Evolutionary conservation across 2,113 vertebrate genomes (phyloP).

Genomic region (Syngnathoides biaculeatus): DNA sequence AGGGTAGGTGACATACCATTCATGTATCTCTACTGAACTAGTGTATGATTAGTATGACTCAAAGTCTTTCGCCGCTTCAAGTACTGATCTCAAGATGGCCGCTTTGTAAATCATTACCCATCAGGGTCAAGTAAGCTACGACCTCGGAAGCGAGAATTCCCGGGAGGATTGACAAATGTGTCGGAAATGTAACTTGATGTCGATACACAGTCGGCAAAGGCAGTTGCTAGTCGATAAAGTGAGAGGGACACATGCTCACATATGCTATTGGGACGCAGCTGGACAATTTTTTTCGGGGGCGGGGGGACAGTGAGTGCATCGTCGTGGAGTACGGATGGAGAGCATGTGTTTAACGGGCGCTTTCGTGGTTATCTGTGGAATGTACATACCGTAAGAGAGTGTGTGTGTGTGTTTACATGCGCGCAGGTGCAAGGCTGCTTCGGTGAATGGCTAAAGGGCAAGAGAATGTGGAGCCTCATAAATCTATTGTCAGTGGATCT

Average conservation of each 20-base stretch:
- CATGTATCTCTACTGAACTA: not conserved
- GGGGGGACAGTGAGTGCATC: not conserved
- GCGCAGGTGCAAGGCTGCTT: constrained; percentile 1
- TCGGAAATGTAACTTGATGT: not conserved
- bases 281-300: constrained; percentile 13
- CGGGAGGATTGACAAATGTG: not conserved
- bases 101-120: not conserved
- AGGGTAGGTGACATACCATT: not conserved
- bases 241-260: constrained; percentile 12
- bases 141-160: not conserved
- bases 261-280: constrained; percentile 26
- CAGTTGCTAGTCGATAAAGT: not conserved
- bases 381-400: constrained; percentile 26
- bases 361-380: constrained; percentile 40
- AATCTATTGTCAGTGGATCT: constrained; percentile 29
- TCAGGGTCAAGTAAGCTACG: not conserved
- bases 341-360: constrained; percentile 6
- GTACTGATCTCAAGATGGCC: not conserved
- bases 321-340: not conserved
- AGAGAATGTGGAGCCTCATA: constrained; percentile 25
- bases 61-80: not conserved
- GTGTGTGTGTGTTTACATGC: constrained; percentile 16
- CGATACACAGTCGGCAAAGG: not conserved
- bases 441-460: not conserved
- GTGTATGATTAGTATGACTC: not conserved